Base-by-base conservation (phyloP, 2,113 vertebrate genomes). In the Coptodon rendalli region DNA sequence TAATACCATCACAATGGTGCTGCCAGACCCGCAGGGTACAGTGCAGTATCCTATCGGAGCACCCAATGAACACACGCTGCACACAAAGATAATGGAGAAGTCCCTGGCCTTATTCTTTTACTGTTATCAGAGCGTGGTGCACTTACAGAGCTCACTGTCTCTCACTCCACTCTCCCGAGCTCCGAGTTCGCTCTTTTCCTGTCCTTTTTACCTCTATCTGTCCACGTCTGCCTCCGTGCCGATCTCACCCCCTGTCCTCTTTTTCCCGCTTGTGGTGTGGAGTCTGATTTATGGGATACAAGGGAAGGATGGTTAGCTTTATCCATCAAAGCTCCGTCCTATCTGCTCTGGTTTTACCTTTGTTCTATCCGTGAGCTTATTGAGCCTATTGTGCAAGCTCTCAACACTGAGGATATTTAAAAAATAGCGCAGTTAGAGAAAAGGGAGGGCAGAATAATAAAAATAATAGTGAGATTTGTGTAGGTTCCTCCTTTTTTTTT, bases 1-100 rank as follows among this genome's bases (percentile, higher is more conserved):
- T 96, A 95, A 96, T 95, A 91, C 94, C 89, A 87, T 93, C 92
- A 95, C 95, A 95, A 94, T 94, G 91, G 89, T 38, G 85, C 93
- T 91, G 90, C 89, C 84, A 87, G 85, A 88, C 92, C 94, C 82
- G 73, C 83, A 82, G 96, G 95, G 93, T 90, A 84, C 87, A 81
- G 87, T 79, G 84, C 89, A 86, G 86, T 83, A 84, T 94, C 89
- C 93, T 92, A 89, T 89, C 80, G n/a, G 85, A 93, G 87, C 88
- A 89, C 73, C 90, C 93, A 86, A 84, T 90, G 93, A 94, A 91
- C 87, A 90, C 88, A 52, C 84, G 29, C 87, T 68, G 87, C 89
- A 80, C 93, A 93, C 90, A 93, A 88, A 90, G 93, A 96, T 95
- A 95, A 96, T 95, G 90, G 93, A 94, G 90, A 90, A 89, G 90